Conservation (phyloP, 2,113 vertebrate species). For the Dipodomys spectabilis region DNA sequence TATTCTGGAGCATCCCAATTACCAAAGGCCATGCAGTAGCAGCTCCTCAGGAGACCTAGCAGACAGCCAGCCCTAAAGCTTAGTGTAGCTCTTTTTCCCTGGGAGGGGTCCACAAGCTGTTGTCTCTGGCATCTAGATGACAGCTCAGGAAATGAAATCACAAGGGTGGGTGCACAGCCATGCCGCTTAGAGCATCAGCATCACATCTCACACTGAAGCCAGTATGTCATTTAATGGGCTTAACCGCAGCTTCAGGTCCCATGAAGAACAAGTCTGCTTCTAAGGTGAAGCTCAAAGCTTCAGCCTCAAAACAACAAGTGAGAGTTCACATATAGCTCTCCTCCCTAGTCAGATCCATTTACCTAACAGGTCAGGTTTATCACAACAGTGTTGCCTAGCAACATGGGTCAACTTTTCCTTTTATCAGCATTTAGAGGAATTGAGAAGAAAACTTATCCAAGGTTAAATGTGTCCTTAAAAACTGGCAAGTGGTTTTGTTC, state of each 20-base stretch:
- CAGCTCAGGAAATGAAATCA: not conserved
- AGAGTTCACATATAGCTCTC: not conserved
- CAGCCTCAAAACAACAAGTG: conserved; percentile 3
- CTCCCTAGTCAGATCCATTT: not conserved
- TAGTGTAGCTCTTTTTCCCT: not conserved
- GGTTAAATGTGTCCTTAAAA: conserved; percentile 37
- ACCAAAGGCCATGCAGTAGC: not conserved
- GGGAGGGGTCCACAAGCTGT: not conserved
- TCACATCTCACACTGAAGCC: not conserved
- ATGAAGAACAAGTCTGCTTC: not conserved
- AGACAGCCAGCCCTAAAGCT: not conserved
- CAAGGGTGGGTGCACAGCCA: not conserved
- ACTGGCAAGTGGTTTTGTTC: not conserved
- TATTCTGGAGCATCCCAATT: not conserved
- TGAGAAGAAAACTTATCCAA: conserved; percentile 48
- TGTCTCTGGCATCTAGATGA: not conserved
- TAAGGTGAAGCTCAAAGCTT: not conserved
- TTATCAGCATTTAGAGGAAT: conserved; percentile 28
- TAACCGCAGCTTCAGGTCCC: not conserved
- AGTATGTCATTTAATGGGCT: not conserved
- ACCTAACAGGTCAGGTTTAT: conserved; percentile 39
- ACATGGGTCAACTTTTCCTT: conserved; percentile 1
- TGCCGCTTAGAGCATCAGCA: not conserved
- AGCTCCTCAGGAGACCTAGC: not conserved
- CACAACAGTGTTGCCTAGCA: conserved; percentile 23